Percentiles rank a stretch among this genome's conserved stretches.
Evolutionary conservation across 1,140 invertebrate species (phyloP).

Genomic region (Chionoecetes opilio): DNA sequence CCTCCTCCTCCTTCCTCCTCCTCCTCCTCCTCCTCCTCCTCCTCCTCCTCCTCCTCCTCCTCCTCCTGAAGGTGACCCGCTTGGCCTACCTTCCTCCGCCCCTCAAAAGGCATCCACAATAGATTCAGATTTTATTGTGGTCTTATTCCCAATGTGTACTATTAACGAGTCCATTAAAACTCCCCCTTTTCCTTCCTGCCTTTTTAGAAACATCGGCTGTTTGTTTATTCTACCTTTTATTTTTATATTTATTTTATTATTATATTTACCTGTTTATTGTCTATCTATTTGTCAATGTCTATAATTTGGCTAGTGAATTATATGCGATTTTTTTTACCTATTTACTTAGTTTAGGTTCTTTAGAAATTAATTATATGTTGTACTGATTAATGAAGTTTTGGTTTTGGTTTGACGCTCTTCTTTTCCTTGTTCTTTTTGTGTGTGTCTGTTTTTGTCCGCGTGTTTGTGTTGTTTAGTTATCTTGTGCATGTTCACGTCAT

Average conservation of each 20-base stretch:
- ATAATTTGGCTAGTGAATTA: too few relatives aligned
- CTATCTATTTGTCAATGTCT: too few relatives aligned
- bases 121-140: neutral
- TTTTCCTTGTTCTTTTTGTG: neutral
- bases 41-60: conserved; percentile 22
- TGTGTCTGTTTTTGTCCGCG: neutral
- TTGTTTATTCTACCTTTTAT: too few relatives aligned
- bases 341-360: neutral
- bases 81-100: neutral
- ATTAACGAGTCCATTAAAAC: neutral
- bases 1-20: too few relatives aligned
- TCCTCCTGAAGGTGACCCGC: conserved; percentile 23
- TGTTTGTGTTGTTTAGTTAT: neutral
- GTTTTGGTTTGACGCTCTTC: too few relatives aligned
- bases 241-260: too few relatives aligned
- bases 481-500: neutral
- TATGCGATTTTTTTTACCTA: neutral
- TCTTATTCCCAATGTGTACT: neutral
- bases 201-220: too few relatives aligned
- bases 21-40: conserved; percentile 8
- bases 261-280: too few relatives aligned
- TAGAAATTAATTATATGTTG: neutral
- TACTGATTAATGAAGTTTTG: too few relatives aligned
- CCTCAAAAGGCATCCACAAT: neutral
- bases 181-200: too few relatives aligned